These are phyloP conservation scores for Cheilosia grossa DNA, from an alignment of 2,888 invertebrate species.

Conservation along the genomic window DNA sequence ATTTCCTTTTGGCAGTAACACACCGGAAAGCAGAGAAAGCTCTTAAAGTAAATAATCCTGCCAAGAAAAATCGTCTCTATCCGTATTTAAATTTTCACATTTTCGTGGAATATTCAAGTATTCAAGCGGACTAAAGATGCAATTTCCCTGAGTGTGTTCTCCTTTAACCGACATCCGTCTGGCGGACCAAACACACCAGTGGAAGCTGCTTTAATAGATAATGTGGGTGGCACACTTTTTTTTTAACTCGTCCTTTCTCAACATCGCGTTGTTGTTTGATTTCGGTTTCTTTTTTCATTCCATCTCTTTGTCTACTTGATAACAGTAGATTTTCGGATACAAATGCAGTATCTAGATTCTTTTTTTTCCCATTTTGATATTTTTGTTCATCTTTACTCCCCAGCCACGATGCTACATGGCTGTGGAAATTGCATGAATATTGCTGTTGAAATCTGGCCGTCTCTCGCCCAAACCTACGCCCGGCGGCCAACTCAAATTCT, in stretches of 20 bases:
- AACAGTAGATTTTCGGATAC: constrained; percentile 22
- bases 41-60: constrained; percentile 12
- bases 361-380: background rate
- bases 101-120: background rate
- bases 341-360: constrained; percentile 25
- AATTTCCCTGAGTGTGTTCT: constrained; percentile 6
- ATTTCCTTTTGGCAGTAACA: constrained; percentile 15
- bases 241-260: background rate
- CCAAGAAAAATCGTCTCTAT: constrained; percentile 10
- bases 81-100: background rate
- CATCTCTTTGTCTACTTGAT: constrained; percentile 15
- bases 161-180: background rate
- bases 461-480: background rate
- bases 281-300: background rate
- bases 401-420: constrained; percentile 8
- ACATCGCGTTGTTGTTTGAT: background rate
- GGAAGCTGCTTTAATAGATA: constrained; percentile 12
- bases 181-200: background rate
- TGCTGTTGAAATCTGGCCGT: background rate
- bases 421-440: constrained; percentile 15
- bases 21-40: background rate
- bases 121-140: constrained; percentile 3
- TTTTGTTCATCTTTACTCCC: background rate
- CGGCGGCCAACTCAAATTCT: constrained; percentile 6
- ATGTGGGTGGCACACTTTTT: constrained; percentile 3